Percentiles rank a stretch among this genome's conserved stretches.
Evolutionary conservation across 2,113 vertebrate genomes (phyloP).

Genomic region (Nibea albiflora): DNA sequence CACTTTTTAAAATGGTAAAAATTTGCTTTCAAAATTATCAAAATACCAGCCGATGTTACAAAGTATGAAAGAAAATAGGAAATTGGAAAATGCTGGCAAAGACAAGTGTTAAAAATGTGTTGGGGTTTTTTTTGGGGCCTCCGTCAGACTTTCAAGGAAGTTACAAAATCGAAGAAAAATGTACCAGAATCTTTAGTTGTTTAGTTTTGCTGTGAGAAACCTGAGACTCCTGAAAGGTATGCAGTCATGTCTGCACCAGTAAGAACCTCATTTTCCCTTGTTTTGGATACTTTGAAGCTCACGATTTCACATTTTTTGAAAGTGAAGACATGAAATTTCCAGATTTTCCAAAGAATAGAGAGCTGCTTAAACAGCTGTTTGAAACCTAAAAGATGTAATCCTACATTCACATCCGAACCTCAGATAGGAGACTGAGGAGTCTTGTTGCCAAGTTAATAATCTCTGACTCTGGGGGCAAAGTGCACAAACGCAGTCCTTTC

Average conservation of each 20-base stretch:
- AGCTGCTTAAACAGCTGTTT: too few relatives aligned
- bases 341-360: neutral
- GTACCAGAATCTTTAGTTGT: too few relatives aligned
- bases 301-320: neutral
- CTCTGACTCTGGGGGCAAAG: conserved; percentile 52
- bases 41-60: too few relatives aligned
- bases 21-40: too few relatives aligned
- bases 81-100: too few relatives aligned
- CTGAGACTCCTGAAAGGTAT: neutral
- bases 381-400: neutral
- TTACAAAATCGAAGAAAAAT: too few relatives aligned
- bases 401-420: neutral
- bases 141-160: too few relatives aligned
- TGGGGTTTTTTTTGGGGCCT: too few relatives aligned
- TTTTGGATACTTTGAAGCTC: neutral
- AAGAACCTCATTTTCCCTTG: neutral
- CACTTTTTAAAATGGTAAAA: too few relatives aligned
- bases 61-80: too few relatives aligned
- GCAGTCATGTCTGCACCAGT: neutral
- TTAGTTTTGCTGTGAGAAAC: too few relatives aligned
- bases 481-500: conserved; percentile 17
- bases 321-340: neutral
- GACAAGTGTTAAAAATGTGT: too few relatives aligned
- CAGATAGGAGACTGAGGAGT: neutral
- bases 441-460: conserved; percentile 53